Base-by-base conservation (phyloP, 2,113 vertebrate genomes). In the Asarcornis scutulata region DNA sequence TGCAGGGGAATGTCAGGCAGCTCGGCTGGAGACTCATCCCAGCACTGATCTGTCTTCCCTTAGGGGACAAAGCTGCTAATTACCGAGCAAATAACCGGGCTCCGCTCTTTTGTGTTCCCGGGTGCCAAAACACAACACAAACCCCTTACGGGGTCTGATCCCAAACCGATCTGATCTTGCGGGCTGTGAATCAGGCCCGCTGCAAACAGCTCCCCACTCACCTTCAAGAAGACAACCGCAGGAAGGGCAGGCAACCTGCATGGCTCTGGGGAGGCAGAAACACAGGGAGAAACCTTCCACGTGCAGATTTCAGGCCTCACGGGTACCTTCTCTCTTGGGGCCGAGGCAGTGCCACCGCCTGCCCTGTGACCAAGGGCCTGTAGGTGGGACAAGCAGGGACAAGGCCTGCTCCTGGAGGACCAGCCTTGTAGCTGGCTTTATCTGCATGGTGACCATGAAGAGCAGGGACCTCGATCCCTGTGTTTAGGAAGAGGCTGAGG, bases 71-170 rank as follows among this genome's bases (percentile, higher is more conserved):
- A 21, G 3, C 60, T 81, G 64, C 85, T 95, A 96, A 94, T 96
- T 95, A 95, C 38, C 44, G 79, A 81, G 76, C 95, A 96, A 95
- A 94, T 82, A 94, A 95, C 73, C 86, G 88, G 73, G 64, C 86
- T 93, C 52, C 53, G n/a, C 76, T 93, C 88, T 90, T 94, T 83
- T 91, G 84, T 92, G 91, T 83, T 95, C 55, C 81, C 46, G 36
- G 38, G 53, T 0, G 1, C 69, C 36, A 62, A 86, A 92, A 78
- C 8, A 84, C 52, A 92, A 91, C 26, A 63, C 29, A 93, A 95
- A 66, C 17, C 34, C 68, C 72, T 77, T 38, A 55, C 0, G 0
- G 63, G 15, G 56, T 74, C 58, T 83, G 74, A 87, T 93, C 88
- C 90, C 84, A 94, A 94, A 59, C 90, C 85, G 74, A 81, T 56